These are phyloP conservation scores for Dasypogon diadema DNA, from an alignment of 2,888 invertebrate species.

Conservation along the genomic window DNA sequence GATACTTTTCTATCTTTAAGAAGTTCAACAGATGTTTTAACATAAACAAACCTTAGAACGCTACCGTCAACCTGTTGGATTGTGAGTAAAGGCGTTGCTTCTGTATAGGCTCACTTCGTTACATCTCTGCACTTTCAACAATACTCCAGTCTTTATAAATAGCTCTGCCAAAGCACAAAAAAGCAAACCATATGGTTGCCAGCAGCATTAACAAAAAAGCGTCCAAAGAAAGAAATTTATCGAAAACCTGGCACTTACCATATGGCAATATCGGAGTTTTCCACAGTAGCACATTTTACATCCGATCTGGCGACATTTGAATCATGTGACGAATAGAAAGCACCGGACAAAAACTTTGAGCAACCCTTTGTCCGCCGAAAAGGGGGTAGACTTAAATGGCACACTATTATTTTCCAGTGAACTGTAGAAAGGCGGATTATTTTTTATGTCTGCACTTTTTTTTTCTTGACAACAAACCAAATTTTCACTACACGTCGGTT, in stretches of 20 bases:
- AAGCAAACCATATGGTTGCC: conserved; percentile 20
- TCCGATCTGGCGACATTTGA: conserved; percentile 52
- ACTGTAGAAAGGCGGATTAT: no score
- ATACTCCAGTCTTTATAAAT: conserved; percentile 8
- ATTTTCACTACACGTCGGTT: not conserved
- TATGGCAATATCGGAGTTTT: conserved; percentile 62
- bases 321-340: conserved; percentile 22
- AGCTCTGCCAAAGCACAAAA: not conserved
- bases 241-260: conserved; percentile 58
- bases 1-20: no score
- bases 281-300: conserved; percentile 62
- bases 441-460: not conserved
- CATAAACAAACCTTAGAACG: not conserved
- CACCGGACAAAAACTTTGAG: not conserved
- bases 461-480: not conserved
- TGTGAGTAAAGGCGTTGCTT: not conserved
- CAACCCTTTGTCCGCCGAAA: conserved; percentile 5
- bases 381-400: no score
- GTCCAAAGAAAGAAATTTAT: not conserved
- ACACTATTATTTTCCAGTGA: no score
- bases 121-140: not conserved
- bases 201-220: not conserved
- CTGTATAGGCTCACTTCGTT: not conserved
- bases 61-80: conserved; percentile 40
- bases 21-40: not conserved